These are phyloP conservation scores for Amphiprion ocellaris DNA, from an alignment of 2,113 vertebrate genomes.

Conservation along the genomic window DNA sequence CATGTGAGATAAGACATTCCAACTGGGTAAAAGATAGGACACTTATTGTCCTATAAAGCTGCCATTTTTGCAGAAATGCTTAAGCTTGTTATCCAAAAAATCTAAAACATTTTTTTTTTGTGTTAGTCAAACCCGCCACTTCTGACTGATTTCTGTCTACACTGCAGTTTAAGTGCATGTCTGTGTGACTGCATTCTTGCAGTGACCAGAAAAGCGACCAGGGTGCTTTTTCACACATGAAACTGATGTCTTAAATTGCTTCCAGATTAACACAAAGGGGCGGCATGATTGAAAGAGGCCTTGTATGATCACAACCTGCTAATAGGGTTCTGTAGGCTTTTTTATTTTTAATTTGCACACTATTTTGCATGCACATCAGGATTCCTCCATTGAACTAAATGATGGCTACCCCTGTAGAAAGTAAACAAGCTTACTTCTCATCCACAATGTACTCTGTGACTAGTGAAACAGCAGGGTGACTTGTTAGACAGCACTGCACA, in stretches of 20 bases:
- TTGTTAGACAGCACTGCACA: slow-evolving; percentile 56
- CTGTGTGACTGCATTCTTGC: neutral
- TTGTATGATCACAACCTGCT: slow-evolving; percentile 14
- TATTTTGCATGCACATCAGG: slow-evolving; percentile 35
- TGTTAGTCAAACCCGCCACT: neutral
- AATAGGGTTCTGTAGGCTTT: slow-evolving; percentile 14
- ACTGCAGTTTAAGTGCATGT: neutral
- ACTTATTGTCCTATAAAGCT: neutral
- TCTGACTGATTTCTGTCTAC: neutral
- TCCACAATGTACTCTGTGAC: slow-evolving; percentile 41
- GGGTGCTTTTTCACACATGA: neutral
- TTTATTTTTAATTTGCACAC: slow-evolving; percentile 30
- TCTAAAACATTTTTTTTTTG: neutral
- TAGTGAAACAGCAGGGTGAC: slow-evolving; percentile 59
- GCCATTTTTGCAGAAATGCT: neutral
- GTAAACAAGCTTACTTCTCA: slow-evolving; percentile 43
- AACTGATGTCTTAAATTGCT: neutral
- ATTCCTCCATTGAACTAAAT: slow-evolving; percentile 43
- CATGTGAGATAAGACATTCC: neutral
- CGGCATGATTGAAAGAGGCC: neutral
- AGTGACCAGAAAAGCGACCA: neutral
- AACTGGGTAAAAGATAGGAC: neutral
- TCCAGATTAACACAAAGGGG: neutral
- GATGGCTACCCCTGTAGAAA: slow-evolving; percentile 22
- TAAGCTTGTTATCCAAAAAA: neutral